Percentiles rank a stretch among this genome's conserved stretches.
phyloP scores from a whole-genome alignment of 2,797 vertebrate genomes.

The Epinephelus coioides region DNA sequence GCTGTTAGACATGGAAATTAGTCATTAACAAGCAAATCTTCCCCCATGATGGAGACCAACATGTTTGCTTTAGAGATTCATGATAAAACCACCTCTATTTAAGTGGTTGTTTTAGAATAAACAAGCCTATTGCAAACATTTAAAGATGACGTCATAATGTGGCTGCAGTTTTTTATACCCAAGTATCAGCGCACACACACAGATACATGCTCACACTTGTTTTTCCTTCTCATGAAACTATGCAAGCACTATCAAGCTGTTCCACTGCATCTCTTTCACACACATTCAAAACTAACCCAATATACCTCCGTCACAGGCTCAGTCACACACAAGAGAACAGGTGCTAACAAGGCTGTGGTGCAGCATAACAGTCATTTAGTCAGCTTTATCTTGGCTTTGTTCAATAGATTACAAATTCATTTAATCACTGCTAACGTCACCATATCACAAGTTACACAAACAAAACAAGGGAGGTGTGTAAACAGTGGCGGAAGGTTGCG shows the following conservation, averaged over 20 bases:
- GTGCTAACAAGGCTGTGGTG: conserved; percentile 37
- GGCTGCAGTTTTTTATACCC: neutral
- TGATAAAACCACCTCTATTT: neutral
- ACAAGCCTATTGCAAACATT: conserved; percentile 28
- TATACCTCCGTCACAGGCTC: conserved; percentile 10
- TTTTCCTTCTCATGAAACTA: conserved; percentile 8
- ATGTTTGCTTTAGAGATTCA: conserved; percentile 18
- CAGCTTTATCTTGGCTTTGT: conserved; percentile 27
- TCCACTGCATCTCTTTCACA: neutral
- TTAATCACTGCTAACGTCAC: conserved; percentile 30
- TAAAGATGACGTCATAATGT: neutral
- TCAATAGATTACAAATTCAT: conserved; percentile 40
- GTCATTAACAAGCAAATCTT: conserved; percentile 4
- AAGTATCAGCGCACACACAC: neutral
- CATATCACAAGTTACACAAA: conserved; percentile 10
- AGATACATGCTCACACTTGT: conserved; percentile 32
- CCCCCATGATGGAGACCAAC: neutral
- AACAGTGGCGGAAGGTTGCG: conserved; percentile 2
- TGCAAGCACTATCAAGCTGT: neutral
- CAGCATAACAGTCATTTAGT: conserved; percentile 35
- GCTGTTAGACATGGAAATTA: conserved; percentile 10
- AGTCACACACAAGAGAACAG: conserved; percentile 39
- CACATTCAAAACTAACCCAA: neutral
- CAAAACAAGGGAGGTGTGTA: conserved; percentile 11
- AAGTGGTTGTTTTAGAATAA: neutral